phyloP scores from a whole-genome alignment of 1,140 invertebrate genomes.

The Drosophila melanica region DNA sequence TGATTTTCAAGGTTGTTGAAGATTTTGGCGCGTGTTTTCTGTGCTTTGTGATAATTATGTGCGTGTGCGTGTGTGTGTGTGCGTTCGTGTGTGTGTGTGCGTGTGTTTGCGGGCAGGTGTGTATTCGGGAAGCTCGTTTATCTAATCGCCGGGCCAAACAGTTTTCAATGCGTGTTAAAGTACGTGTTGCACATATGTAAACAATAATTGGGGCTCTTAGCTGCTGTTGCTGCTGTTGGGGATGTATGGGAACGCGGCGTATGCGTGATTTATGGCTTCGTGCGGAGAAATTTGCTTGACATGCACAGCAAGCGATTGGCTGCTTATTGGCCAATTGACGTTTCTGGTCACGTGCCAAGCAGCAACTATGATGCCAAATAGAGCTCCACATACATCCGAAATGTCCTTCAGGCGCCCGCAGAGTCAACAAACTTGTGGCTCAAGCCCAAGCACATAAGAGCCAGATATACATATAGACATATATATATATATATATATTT shows the following conservation, averaged over 20 bases:
- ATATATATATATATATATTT: background rate
- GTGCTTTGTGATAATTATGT: conserved; percentile 37
- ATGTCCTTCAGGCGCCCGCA: conserved; percentile 35
- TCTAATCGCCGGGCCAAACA: conserved; percentile 40
- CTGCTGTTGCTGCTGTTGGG: conserved; percentile 2
- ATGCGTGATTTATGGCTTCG: conserved; percentile 39
- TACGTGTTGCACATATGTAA: conserved; percentile 57
- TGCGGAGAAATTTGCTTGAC: conserved; percentile 36
- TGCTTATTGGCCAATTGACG: conserved; percentile 11
- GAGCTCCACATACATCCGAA: conserved; percentile 11
- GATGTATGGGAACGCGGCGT: conserved; percentile 20
- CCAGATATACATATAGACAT: background rate
- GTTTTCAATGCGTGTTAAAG: conserved; percentile 38
- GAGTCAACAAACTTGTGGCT: conserved; percentile 41
- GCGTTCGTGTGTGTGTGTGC: background rate
- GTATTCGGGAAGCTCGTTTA: conserved; percentile 40
- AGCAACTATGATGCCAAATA: conserved; percentile 25
- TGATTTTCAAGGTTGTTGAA: conserved; percentile 60
- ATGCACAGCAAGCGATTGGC: conserved; percentile 6
- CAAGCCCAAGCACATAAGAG: background rate
- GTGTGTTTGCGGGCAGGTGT: background rate
- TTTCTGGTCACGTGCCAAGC: conserved; percentile 32
- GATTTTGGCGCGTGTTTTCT: conserved; percentile 65
- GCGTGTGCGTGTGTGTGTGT: conserved; percentile 4
- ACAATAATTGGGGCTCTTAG: conserved; percentile 34